Evolutionary conservation across 2,888 invertebrate genomes (phyloP).

Genomic region (Cephus pulcher): DNA sequence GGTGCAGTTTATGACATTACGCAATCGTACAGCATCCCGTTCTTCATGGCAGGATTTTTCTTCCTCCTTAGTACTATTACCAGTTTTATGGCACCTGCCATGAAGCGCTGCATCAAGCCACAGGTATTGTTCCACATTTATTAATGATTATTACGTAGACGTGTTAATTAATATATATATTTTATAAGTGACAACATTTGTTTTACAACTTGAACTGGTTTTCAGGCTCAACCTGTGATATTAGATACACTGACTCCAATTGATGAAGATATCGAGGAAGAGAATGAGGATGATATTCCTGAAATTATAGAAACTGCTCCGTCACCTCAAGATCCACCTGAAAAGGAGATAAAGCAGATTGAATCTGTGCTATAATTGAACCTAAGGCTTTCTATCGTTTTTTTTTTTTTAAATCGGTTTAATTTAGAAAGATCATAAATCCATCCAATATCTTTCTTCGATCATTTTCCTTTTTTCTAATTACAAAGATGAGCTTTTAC

Average conservation of each 20-base stretch:
- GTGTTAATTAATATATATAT: not conserved
- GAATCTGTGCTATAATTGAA: slow-evolving; percentile 77
- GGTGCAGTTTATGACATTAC: slow-evolving; percentile 94
- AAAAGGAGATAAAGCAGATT: slow-evolving; percentile 75
- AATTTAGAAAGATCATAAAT: not conserved
- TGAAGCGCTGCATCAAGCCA: slow-evolving; percentile 70
- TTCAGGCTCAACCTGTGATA: slow-evolving; percentile 73
- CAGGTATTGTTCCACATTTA: slow-evolving; percentile 41
- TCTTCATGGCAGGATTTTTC: slow-evolving; percentile 91
- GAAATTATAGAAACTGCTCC: slow-evolving; percentile 84
- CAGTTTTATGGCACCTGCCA: slow-evolving; percentile 84
- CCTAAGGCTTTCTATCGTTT: not conserved
- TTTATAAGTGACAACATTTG: not conserved
- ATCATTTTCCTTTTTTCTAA: not conserved
- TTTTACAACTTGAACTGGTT: not conserved
- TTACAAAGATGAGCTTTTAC: slow-evolving; percentile 40
- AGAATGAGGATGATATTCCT: slow-evolving; percentile 79
- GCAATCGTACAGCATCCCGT: slow-evolving; percentile 86
- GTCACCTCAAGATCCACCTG: slow-evolving; percentile 60
- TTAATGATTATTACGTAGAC: not conserved
- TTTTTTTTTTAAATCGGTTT: not conserved
- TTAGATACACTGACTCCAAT: slow-evolving; percentile 83
- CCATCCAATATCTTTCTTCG: not conserved
- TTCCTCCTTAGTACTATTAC: slow-evolving; percentile 87
- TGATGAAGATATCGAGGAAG: slow-evolving; percentile 79